Conservation (phyloP, 2,113 vertebrate genomes). For the Poicephalus gulielmi region DNA sequence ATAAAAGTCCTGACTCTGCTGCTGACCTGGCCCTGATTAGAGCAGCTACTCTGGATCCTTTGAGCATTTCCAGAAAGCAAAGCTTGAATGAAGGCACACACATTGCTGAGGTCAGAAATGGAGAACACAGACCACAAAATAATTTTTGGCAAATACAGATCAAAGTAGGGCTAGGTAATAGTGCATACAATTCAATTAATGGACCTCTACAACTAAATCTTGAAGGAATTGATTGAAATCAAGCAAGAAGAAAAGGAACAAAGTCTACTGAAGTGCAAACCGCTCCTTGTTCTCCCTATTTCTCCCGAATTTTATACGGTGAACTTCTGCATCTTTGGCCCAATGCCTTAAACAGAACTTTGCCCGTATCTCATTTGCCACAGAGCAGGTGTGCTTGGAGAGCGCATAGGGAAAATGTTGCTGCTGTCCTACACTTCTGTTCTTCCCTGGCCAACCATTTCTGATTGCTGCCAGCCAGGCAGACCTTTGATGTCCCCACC, state of each 20-base stretch:
- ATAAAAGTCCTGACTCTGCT: background rate
- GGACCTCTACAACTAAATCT: background rate
- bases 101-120: background rate
- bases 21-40: constrained; percentile 5
- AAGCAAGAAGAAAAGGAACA: background rate
- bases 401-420: background rate
- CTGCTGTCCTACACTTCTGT: background rate
- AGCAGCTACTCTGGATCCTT: background rate
- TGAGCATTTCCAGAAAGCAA: background rate
- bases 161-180: background rate
- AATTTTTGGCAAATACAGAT: background rate
- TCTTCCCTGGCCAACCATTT: background rate
- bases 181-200: background rate
- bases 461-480: background rate
- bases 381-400: background rate
- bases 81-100: background rate
- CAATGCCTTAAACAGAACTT: background rate
- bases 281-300: background rate
- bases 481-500: background rate
- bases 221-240: background rate
- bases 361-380: background rate
- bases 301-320: background rate
- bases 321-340: background rate
- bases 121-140: background rate
- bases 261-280: background rate